phyloP scores from a whole-genome alignment of 2,113 vertebrate species.

The Pelobates fuscus region DNA sequence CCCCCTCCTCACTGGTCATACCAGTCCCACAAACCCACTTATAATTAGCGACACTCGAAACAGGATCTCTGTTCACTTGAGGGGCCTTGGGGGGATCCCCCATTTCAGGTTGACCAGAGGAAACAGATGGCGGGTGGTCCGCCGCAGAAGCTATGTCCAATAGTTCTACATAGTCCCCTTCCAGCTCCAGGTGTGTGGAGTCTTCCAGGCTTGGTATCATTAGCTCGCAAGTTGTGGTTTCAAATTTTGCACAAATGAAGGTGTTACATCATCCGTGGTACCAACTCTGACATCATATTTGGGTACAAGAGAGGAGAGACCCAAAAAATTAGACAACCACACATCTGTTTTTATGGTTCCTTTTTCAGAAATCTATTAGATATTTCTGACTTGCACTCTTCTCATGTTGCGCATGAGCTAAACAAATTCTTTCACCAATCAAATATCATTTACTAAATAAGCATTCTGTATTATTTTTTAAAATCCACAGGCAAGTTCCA shows the following conservation, averaged over 20 bases:
- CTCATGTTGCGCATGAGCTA: conserved; percentile 1
- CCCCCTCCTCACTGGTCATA: conserved; percentile 66
- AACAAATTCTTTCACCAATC: neutral
- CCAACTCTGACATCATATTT: neutral
- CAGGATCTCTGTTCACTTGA: conserved; percentile 6
- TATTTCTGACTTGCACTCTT: no score
- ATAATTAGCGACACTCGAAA: neutral
- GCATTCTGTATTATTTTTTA: no score
- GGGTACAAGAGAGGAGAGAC: neutral
- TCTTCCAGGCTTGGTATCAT: conserved; percentile 67
- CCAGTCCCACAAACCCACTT: conserved; percentile 55
- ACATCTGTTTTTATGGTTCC: no score
- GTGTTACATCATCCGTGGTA: conserved; percentile 58
- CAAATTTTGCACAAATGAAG: conserved; percentile 59
- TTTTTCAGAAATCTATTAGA: no score
- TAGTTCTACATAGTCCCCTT: conserved; percentile 84
- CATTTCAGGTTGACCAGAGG: conserved; percentile 32
- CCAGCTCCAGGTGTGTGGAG: conserved; percentile 70
- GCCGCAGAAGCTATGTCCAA: conserved; percentile 68
- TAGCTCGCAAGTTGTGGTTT: conserved; percentile 56
- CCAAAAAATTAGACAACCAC: no score
- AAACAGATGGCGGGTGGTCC: conserved; percentile 13
- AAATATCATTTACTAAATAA: no score
- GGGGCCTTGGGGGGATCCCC: conserved; percentile 20
- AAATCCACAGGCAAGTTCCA: conserved; percentile 18